A percentile compares a stretch with the other conserved stretches of the same genome.
Conservation (phyloP, 2,888 invertebrate species). For the Scrobipalpa atriplicella region DNA sequence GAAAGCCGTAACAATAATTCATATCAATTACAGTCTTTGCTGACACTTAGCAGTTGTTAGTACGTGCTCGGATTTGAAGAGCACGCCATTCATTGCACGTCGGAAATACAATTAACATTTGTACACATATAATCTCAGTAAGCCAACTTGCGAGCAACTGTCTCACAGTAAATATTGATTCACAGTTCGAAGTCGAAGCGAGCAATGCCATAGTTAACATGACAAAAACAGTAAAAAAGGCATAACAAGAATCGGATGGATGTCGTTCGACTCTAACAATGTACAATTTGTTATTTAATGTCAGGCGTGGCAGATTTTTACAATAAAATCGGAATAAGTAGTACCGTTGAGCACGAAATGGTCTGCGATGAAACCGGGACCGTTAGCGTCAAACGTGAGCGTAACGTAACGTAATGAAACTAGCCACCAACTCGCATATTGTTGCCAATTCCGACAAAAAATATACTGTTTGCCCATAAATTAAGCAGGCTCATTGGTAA, state of each 20-base stretch:
- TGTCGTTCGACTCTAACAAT: slow-evolving; percentile 57
- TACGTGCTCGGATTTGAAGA: slow-evolving; percentile 41
- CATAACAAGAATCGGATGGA: slow-evolving; percentile 51
- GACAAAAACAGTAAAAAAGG: slow-evolving; percentile 49
- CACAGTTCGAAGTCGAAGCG: slow-evolving; percentile 10
- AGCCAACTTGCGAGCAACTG: slow-evolving; percentile 11
- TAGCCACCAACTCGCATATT: slow-evolving; percentile 56
- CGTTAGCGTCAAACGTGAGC: slow-evolving; percentile 71
- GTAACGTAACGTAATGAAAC: slow-evolving; percentile 57
- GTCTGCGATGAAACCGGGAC: slow-evolving; percentile 54
- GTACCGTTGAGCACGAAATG: slow-evolving; percentile 65
- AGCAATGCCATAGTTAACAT: slow-evolving; percentile 42
- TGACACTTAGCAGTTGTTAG: slow-evolving; percentile 40
- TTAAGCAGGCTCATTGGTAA: slow-evolving; percentile 42
- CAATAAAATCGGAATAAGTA: slow-evolving; percentile 63
- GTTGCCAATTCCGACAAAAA: slow-evolving; percentile 44
- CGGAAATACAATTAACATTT: slow-evolving; percentile 34
- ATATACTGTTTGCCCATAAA: slow-evolving; percentile 43
- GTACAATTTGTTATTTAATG: slow-evolving; percentile 59
- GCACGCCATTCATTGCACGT: slow-evolving; percentile 36
- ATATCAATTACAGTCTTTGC: slow-evolving; percentile 40
- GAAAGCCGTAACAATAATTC: slow-evolving; percentile 33
- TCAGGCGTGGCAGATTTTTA: slow-evolving; percentile 57
- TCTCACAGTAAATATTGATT: slow-evolving; percentile 19
- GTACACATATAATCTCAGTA: slow-evolving; percentile 6